Evolutionary conservation across 2,113 vertebrate species (phyloP), one percentile per base, ranked within the genome.

Genomic region (Ictalurus punctatus): DNA sequence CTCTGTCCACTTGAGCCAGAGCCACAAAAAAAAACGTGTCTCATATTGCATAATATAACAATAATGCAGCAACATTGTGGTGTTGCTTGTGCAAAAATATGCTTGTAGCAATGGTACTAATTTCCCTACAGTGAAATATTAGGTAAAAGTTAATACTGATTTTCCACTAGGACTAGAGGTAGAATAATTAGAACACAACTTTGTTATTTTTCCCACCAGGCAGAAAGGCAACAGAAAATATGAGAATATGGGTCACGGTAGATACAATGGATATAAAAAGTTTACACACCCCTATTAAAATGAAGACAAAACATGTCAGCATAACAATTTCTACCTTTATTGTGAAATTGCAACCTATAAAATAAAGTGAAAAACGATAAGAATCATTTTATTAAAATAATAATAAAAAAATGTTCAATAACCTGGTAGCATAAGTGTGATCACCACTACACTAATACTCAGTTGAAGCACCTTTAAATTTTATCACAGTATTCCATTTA

Each of bases 171-270:
- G 85, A 63, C 80, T 52, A 34, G 56, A 86, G 54, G 40, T 76
- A 69, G 69, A 80, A 88, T 88, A 90, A 88, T 88, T 91, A 90
- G 83, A 90, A 84, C 83, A 85, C 86, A 89, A 87, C 87, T 87
- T 83, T 78, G 58, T 67, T 82, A 80, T 86, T 89, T 76, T 90
- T 90, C 69, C 58, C 71, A 78, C 40, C 30, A 40, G 71, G 40
- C 71, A 87, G n/a, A 87, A 84, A 81, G 23, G 84, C 84, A 84
- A 73, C 30, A 84, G 52, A 86, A 86, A 84, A 86, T 87, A 83
- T 58, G 13, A 89, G 63, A 87, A 89, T 89, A 85, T 91, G 82
- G 88, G 88, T 90, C 88, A 89, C 25, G 17, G 14, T 83, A 82
- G 86, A 86, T 59, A 87, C 48, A 52, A 10, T 52, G 48, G 48